Evolutionary conservation across 1,140 invertebrate species (phyloP), one percentile per base, ranked within the genome.

Genomic region (Zaprionus nigranus): DNA sequence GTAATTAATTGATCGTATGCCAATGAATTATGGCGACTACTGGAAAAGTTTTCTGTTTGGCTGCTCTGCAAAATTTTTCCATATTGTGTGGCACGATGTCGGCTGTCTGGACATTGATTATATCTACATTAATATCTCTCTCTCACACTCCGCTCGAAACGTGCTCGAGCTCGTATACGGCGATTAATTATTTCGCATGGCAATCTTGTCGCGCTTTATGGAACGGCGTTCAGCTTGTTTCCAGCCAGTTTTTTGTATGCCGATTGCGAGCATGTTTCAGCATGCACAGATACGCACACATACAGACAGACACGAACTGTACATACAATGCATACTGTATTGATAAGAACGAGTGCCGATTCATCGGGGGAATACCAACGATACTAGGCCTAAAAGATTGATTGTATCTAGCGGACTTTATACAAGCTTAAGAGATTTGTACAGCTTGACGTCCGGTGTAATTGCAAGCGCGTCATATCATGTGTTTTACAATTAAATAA

Each of bases 101-200:
- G 40, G 36, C 57, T 43, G 66, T 74, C 71, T 74, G 57, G 64
- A 69, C 72, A 43, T 82, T 82, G 61, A 86, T 86, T 83, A 60
- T 75, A 51, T 51, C 20, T 51, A 65, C 63, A 82, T 79, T 75
- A 69, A 82, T 67, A 71, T 75, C 58, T 81, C 63, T 46, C 57
- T 46, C 57, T 26, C 38, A 26, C 40, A 40, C 43, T 22, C 46
- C 0, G 46, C 4, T 54, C 58, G 51, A 64, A 68, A 68, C 65
- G 58, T 75, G 72, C 28, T 57, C 11, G n/a, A 28, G 20, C 17
- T 46, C 40, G n/a, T 61, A 54, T 30, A 17, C 63, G 36, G 20
- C 46, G 65, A 46, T 46, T 54, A 60, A 28, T 68, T 40, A 58
- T 70, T 59, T 63, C 40, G 28, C 59, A 40, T 53, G 61, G 30